These are phyloP conservation scores for Mionectes macconnelli DNA, from an alignment of 2,113 vertebrate genomes.

Conservation along the genomic window DNA sequence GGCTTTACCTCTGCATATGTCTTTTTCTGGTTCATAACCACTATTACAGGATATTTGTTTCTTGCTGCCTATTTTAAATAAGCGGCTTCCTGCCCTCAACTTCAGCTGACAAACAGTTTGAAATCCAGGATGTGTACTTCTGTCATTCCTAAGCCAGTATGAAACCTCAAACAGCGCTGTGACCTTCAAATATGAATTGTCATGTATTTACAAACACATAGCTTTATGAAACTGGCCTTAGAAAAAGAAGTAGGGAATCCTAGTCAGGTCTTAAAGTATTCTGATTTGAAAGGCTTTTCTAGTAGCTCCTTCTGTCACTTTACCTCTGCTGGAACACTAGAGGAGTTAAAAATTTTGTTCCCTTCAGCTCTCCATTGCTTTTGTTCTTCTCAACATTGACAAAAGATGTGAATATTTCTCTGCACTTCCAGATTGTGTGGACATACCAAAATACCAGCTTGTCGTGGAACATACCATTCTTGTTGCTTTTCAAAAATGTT, in stretches of 20 bases:
- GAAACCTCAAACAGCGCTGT: neutral
- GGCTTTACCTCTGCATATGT: neutral
- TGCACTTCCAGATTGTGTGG: neutral
- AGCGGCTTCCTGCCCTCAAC: neutral
- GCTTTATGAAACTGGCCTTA: neutral
- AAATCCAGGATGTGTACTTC: neutral
- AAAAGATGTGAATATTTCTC: neutral
- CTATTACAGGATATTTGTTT: neutral
- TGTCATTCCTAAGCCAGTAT: neutral
- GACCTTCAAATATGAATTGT: neutral
- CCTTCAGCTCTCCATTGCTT: neutral
- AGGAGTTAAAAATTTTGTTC: neutral
- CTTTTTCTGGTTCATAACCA: neutral
- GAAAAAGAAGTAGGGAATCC: neutral
- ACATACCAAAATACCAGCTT: neutral
- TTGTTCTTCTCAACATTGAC: neutral
- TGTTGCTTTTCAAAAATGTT: neutral
- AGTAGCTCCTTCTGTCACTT: neutral
- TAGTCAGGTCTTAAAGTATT: neutral
- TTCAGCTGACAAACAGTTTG: neutral
- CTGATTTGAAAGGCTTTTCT: neutral
- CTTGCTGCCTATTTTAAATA: neutral
- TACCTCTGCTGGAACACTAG: neutral
- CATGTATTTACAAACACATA: neutral
- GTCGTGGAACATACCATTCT: neutral